Base-by-base conservation (phyloP, 2,797 vertebrate genomes). In the Streptopelia turtur region DNA sequence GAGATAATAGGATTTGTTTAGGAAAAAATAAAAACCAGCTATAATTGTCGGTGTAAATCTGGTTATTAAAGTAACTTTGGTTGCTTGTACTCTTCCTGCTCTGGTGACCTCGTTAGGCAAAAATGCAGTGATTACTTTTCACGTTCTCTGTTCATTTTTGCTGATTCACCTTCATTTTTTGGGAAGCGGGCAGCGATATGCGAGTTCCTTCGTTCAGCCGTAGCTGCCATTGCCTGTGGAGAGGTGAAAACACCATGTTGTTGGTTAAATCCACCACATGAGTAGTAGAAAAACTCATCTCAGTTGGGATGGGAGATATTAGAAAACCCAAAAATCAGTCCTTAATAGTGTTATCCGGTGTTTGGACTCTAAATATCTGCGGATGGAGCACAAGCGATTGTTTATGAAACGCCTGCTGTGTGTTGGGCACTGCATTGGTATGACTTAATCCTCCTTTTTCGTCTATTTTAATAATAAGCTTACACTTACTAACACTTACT, bases 21-120 rank as follows among this genome's bases (percentile, higher is more conserved):
- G 47, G 43, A 17, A 24, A 75, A 16, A 30, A n/a, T 9, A 7
- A 1, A 2, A 16, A 30, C 13, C 13, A 17, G 41, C 53, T 76
- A 0, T 22, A 17, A n/a, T 17, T 70, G 18, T 35, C 5, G 1
- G 2, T 0, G 0, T 75, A 45, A 17, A 23, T 68, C 0, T 0
- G 5, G 25, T 66, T 31, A 47, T 31, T 77, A 66, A 28, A 39
- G 0, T 56, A 28, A n/a, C 50, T 81, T 33, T 21, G 35, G 27
- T 43, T 71, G 25, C 28, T 33, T 16, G 20, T 55, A 3, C 24
- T 37, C 30, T 78, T 55, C 31, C 45, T 1, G 0, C 59, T 43
- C 18, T 25, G 53, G 25, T 60, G 63, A 55, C 59, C 27, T 37
- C 17, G 10, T 7, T 33, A 33, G 41, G 28, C 28, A 65, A 52